Evolutionary conservation across 2,113 vertebrate species (phyloP).

Genomic region (Dromaius novaehollandiae): DNA sequence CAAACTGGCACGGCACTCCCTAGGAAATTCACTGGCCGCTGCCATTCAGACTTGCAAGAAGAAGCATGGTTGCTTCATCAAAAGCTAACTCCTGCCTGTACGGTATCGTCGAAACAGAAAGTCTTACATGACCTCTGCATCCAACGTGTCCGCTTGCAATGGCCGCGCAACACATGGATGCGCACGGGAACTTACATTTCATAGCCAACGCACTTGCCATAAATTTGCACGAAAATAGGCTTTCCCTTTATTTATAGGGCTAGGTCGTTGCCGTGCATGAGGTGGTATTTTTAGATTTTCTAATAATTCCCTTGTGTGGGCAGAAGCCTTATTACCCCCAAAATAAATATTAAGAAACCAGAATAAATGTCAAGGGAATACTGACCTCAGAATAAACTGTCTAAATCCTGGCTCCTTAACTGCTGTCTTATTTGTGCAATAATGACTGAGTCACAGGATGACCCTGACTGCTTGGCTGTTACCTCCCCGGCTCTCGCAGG

Average conservation of each 20-base stretch:
- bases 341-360: not conserved
- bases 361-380: not conserved
- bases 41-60: not conserved
- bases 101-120: not conserved
- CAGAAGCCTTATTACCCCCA: not conserved
- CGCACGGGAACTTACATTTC: not conserved
- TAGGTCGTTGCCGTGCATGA: not conserved
- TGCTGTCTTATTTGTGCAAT: not conserved
- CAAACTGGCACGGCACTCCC: not conserved
- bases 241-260: not conserved
- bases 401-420: not conserved
- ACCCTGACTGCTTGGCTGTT: not conserved
- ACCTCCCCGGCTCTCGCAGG: not conserved
- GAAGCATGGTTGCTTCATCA: not conserved
- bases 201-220: not conserved
- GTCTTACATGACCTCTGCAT: not conserved
- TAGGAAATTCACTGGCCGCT: not conserved
- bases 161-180: fast-evolving
- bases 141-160: not conserved
- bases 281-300: not conserved
- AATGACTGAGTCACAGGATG: not conserved
- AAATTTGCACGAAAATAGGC: not conserved
- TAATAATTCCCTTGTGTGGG: not conserved
- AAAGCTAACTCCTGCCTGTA: not conserved
- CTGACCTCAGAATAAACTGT: not conserved